Conservation (phyloP, 2,797 vertebrate genomes). For the Catostomus latipinnis region DNA sequence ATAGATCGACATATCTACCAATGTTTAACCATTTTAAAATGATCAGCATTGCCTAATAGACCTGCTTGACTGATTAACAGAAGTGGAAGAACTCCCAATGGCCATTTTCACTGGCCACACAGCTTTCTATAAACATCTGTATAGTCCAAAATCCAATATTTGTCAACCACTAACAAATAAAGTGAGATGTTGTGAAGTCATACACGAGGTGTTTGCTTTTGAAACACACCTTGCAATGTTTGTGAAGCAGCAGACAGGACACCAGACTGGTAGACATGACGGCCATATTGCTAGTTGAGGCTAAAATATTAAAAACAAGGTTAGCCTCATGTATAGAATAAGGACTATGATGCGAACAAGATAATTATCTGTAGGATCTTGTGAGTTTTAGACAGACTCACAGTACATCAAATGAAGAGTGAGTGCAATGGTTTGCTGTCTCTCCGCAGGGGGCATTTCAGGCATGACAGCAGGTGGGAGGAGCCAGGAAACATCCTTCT, state of each 20-base stretch:
- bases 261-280: slow-evolving; percentile 84
- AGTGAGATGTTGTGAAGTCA: no score
- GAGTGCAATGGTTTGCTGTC: slow-evolving; percentile 75
- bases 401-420: slow-evolving; percentile 80
- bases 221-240: slow-evolving; percentile 78
- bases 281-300: slow-evolving; percentile 77
- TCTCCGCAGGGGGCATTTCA: slow-evolving; percentile 67
- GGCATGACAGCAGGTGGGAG: slow-evolving; percentile 59
- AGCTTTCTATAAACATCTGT: no score
- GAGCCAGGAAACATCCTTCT: slow-evolving; percentile 69
- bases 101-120: no score
- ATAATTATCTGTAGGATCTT: no score
- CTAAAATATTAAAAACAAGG: slow-evolving; percentile 66
- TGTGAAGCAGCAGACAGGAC: slow-evolving; percentile 84
- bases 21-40: no score
- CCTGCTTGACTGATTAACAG: no score
- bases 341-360: not conserved
- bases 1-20: no score
- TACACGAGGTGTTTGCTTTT: not conserved
- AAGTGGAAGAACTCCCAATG: no score
- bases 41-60: no score
- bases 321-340: not conserved
- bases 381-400: slow-evolving; percentile 57
- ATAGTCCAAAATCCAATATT: no score
- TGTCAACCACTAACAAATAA: no score